phyloP scores from a whole-genome alignment of 2,797 vertebrate species.

The Rhynchonycteris naso region DNA sequence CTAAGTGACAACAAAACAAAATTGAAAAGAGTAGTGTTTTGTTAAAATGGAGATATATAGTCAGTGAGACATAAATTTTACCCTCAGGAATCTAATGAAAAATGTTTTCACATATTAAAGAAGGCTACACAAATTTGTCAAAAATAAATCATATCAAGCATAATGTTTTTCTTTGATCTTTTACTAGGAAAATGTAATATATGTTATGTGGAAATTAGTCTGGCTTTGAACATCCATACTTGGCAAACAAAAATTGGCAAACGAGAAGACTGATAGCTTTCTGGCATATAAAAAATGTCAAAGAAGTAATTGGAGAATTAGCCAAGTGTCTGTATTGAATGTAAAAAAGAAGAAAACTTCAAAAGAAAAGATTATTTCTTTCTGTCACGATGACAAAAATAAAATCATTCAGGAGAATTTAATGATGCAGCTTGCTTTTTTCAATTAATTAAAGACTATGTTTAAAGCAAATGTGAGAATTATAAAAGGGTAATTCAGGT shows the following conservation, averaged over 20 bases:
- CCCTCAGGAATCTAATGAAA: constrained; percentile 63
- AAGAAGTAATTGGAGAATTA: constrained; percentile 63
- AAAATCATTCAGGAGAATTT: constrained; percentile 37
- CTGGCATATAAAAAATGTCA: constrained; percentile 42
- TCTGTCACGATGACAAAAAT: constrained; percentile 45
- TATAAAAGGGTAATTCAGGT: constrained; percentile 53
- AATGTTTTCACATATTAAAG: constrained; percentile 72
- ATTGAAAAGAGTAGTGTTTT: constrained; percentile 53
- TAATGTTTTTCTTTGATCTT: constrained; percentile 67
- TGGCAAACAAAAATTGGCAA: constrained; percentile 68
- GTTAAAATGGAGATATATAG: constrained; percentile 44
- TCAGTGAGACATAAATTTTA: constrained; percentile 44
- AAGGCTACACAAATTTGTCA: constrained; percentile 65
- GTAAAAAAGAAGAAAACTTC: constrained; percentile 48
- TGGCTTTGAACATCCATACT: constrained; percentile 67
- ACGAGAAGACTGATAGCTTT: constrained; percentile 47
- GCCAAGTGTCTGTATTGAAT: constrained; percentile 32
- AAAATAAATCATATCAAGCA: constrained; percentile 72
- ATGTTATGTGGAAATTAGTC: constrained; percentile 58
- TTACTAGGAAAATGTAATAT: constrained; percentile 62
- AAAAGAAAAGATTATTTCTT: constrained; percentile 57
- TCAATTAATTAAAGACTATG: constrained; percentile 55
- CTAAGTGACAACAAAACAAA: constrained; percentile 48
- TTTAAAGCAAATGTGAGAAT: constrained; percentile 51
- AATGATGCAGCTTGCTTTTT: constrained; percentile 28